phyloP scores from a whole-genome alignment of 2,888 invertebrate species.

The Cryptocheilus praepositus region DNA sequence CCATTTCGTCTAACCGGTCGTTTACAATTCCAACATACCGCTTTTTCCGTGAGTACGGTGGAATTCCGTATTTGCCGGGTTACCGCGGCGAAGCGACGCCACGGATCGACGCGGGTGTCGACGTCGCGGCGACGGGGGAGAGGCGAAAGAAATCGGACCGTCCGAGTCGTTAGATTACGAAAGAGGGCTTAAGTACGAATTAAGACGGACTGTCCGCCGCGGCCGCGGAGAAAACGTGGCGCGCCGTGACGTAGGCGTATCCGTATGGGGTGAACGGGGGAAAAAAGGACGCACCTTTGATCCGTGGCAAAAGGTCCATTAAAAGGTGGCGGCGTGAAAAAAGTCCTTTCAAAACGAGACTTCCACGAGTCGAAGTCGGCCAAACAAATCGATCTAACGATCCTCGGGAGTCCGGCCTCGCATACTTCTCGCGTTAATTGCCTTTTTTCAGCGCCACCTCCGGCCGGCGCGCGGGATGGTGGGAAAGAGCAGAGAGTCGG shows the following conservation, averaged over 20 bases:
- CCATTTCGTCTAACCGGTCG: constrained; percentile 16
- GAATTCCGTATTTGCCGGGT: too few relatives aligned
- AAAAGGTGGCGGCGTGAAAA: neutral
- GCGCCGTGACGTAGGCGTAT: too few relatives aligned
- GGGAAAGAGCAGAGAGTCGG: neutral
- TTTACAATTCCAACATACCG: constrained; percentile 8
- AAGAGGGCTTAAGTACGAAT: too few relatives aligned
- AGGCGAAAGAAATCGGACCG: too few relatives aligned
- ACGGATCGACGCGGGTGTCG: constrained; percentile 2
- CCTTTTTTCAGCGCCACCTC: constrained; percentile 33
- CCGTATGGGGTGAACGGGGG: neutral
- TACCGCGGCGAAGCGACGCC: too few relatives aligned
- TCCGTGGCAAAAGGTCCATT: neutral
- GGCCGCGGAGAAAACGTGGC: too few relatives aligned
- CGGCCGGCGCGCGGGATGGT: neutral
- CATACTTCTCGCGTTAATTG: constrained; percentile 46
- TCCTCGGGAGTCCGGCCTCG: constrained; percentile 23
- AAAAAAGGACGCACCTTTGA: constrained; percentile 4
- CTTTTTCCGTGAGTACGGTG: constrained; percentile 19
- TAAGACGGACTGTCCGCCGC: too few relatives aligned
- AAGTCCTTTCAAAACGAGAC: neutral
- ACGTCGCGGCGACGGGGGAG: constrained; percentile 10
- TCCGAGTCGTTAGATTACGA: too few relatives aligned
- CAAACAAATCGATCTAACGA: constrained; percentile 43
- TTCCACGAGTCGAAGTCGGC: constrained; percentile 14